These are phyloP conservation scores for Brotula barbata DNA, from an alignment of 2,797 vertebrate genomes.

Conservation along the genomic window DNA sequence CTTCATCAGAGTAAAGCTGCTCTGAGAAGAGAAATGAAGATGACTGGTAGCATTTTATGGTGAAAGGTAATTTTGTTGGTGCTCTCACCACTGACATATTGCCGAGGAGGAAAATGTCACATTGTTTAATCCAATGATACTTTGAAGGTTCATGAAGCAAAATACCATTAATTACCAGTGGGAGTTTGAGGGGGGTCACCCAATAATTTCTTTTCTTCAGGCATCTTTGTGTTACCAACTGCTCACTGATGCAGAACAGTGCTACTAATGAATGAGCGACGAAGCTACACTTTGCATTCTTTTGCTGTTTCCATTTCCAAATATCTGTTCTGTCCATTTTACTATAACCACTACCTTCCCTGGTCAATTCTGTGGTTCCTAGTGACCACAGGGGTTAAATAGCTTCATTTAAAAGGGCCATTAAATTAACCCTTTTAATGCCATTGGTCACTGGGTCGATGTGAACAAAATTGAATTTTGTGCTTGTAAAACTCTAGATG, in stretches of 20 bases:
- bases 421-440: too few species aligned
- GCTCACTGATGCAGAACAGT: not conserved
- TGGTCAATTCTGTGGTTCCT: too few species aligned
- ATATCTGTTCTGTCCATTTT: too few species aligned
- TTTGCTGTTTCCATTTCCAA: too few species aligned
- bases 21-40: conserved; percentile 29
- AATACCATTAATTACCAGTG: not conserved
- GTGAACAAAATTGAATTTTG: too few species aligned
- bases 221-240: not conserved
- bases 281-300: too few species aligned
- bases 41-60: conserved; percentile 14
- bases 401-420: too few species aligned
- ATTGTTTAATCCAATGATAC: conserved; percentile 18
- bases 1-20: conserved; percentile 28
- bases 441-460: too few species aligned
- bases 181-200: not conserved
- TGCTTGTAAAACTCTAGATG: too few species aligned
- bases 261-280: not conserved
- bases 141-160: conserved; percentile 7
- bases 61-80: conserved; percentile 30
- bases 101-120: conserved; percentile 26
- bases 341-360: too few species aligned
- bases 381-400: too few species aligned
- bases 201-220: conserved; percentile 3
- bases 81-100: conserved; percentile 30